phyloP scores from a whole-genome alignment of 1,140 invertebrate genomes.

The Pseudobourletiella spinata region DNA sequence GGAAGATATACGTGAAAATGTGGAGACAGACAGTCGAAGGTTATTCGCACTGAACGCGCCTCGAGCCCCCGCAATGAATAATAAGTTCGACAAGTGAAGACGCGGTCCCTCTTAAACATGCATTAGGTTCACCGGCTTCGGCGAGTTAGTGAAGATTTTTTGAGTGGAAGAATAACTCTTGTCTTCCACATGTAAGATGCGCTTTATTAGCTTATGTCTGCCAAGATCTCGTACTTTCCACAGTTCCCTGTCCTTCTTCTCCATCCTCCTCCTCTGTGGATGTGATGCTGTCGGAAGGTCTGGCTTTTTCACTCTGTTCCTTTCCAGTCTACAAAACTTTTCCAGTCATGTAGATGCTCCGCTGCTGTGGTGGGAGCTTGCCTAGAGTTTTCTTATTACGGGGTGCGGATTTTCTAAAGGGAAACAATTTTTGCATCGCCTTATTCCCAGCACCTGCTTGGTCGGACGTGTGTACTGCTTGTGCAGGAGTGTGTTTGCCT shows the following conservation, averaged over 20 bases:
- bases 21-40: too few species aligned
- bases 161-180: not conserved
- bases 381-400: too few species aligned
- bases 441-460: too few species aligned
- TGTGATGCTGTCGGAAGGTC: too few species aligned
- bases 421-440: not conserved
- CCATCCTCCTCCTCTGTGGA: too few species aligned
- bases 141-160: not conserved
- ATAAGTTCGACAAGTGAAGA: conserved; percentile 1
- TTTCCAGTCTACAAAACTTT: too few species aligned
- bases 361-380: too few species aligned
- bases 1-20: too few species aligned
- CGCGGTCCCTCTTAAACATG: not conserved
- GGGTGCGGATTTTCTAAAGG: not conserved
- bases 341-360: too few species aligned
- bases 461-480: not conserved
- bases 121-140: not conserved
- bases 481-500: not conserved
- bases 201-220: not conserved
- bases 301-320: too few species aligned
- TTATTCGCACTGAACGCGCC: too few species aligned
- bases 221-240: not conserved
- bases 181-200: not conserved
- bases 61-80: not conserved
- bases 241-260: too few species aligned